phyloP scores from a whole-genome alignment of 2,797 vertebrate species.

The Poeciliopsis turneri region DNA sequence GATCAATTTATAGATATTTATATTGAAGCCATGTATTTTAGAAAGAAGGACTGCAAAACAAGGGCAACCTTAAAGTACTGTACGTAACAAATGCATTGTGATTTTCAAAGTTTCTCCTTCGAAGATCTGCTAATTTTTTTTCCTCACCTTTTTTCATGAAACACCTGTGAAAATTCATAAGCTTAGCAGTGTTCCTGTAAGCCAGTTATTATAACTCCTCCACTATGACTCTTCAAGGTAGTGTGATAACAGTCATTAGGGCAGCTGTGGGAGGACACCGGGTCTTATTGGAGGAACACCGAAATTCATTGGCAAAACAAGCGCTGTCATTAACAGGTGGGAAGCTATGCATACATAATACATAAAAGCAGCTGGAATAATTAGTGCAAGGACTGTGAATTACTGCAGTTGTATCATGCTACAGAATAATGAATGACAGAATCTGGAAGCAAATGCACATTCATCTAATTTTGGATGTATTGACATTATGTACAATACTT shows the following conservation, averaged over 20 bases:
- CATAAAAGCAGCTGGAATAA: slow-evolving; percentile 68
- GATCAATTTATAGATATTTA: background rate
- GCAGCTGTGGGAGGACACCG: slow-evolving; percentile 77
- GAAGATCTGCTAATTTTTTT: slow-evolving; percentile 33
- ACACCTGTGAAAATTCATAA: slow-evolving; percentile 58
- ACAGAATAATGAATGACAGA: slow-evolving; percentile 46
- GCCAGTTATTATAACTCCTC: slow-evolving; percentile 76
- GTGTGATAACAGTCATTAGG: slow-evolving; percentile 85
- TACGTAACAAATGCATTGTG: background rate
- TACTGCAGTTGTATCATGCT: slow-evolving; percentile 53
- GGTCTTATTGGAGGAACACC: slow-evolving; percentile 76
- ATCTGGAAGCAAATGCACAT: slow-evolving; percentile 18
- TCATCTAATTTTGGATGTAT: background rate
- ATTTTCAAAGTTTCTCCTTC: slow-evolving; percentile 26
- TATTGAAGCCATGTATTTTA: background rate
- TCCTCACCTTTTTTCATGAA: slow-evolving; percentile 37
- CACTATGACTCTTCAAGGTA: slow-evolving; percentile 62
- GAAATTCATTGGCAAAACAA: slow-evolving; percentile 77
- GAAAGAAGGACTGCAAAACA: background rate
- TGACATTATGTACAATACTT: background rate
- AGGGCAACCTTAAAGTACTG: background rate
- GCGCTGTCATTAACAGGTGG: slow-evolving; percentile 79
- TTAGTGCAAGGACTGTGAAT: slow-evolving; percentile 73
- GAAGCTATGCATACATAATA: slow-evolving; percentile 71
- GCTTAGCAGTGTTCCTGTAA: slow-evolving; percentile 27